A percentile compares a stretch with the other conserved stretches of the same genome.
Conservation (phyloP, 2,888 invertebrate species). For the Psococerastis gibbosa region DNA sequence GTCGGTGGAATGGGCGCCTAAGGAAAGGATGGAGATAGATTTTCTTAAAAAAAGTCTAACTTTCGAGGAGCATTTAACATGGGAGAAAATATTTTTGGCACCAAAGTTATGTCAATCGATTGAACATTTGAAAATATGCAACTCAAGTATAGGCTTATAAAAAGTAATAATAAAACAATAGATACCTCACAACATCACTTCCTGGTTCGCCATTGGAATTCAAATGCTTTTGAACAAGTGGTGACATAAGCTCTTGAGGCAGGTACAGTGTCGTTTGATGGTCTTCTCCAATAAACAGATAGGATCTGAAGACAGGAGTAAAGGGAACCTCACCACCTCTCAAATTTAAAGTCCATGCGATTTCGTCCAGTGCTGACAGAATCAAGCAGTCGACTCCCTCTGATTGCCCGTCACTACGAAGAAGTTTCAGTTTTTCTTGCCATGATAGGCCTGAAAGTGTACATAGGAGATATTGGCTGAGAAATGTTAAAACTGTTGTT, state of each 20-base stretch:
- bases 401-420: constrained; percentile 17
- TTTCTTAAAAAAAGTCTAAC: too few relatives aligned
- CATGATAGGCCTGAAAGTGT: constrained; percentile 18
- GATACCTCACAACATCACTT: not conserved
- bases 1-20: too few relatives aligned
- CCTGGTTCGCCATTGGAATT: constrained; percentile 14
- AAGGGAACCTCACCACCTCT: constrained; percentile 28
- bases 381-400: constrained; percentile 23
- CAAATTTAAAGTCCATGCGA: constrained; percentile 30
- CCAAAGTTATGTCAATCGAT: too few relatives aligned
- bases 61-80: too few relatives aligned
- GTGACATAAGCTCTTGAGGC: constrained; percentile 18
- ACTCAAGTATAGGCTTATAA: too few relatives aligned
- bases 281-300: constrained; percentile 18
- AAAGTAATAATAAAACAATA: constrained; percentile 8
- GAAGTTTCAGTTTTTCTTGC: constrained; percentile 17
- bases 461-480: too few relatives aligned
- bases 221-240: constrained; percentile 19
- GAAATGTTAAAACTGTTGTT: too few relatives aligned
- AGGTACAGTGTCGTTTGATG: constrained; percentile 18
- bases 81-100: constrained; percentile 10
- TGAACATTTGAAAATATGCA: too few relatives aligned
- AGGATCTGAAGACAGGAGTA: constrained; percentile 25
- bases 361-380: constrained; percentile 28
- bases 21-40: too few relatives aligned